Conservation (phyloP, 2,113 vertebrate genomes). For the Monopterus albus region DNA sequence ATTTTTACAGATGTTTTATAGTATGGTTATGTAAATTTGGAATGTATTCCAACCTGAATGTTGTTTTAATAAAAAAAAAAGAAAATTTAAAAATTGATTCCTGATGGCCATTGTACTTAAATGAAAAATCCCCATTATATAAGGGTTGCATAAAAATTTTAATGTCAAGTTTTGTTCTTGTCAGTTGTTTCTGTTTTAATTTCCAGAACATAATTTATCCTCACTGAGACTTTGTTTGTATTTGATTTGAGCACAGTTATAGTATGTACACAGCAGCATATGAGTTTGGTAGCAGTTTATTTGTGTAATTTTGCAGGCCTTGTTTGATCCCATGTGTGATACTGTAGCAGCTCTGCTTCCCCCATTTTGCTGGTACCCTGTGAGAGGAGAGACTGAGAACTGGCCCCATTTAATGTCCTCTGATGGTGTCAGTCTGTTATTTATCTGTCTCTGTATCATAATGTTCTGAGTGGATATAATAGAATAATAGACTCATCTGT, state of each 20-base stretch:
- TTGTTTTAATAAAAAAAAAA: conserved; percentile 22
- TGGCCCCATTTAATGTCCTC: conserved; percentile 74
- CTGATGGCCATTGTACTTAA: conserved; percentile 24
- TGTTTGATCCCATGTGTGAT: conserved; percentile 49
- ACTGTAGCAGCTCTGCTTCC: conserved; percentile 32
- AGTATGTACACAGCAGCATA: conserved; percentile 60
- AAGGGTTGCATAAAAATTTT: conserved; percentile 24
- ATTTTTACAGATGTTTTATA: conserved; percentile 1
- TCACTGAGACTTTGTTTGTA: conserved; percentile 59
- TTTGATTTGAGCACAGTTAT: conserved; percentile 49
- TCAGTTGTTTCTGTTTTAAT: conserved; percentile 70
- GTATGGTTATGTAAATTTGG: background rate
- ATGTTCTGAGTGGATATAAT: conserved; percentile 74
- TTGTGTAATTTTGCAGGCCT: conserved; percentile 70
- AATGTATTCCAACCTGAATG: background rate
- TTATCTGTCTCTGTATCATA: conserved; percentile 69
- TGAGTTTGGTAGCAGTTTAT: conserved; percentile 70
- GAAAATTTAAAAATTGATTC: background rate
- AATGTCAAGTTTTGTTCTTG: conserved; percentile 61
- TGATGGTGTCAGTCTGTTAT: conserved; percentile 71
- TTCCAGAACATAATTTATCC: conserved; percentile 55
- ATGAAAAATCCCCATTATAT: conserved; percentile 31
- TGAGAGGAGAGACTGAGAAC: conserved; percentile 49
- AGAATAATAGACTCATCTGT: conserved; percentile 78
- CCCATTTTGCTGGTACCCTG: conserved; percentile 42